These are phyloP conservation scores for Thecocarcelia acutangulata DNA, from an alignment of 2,888 invertebrate genomes.

Conservation along the genomic window DNA sequence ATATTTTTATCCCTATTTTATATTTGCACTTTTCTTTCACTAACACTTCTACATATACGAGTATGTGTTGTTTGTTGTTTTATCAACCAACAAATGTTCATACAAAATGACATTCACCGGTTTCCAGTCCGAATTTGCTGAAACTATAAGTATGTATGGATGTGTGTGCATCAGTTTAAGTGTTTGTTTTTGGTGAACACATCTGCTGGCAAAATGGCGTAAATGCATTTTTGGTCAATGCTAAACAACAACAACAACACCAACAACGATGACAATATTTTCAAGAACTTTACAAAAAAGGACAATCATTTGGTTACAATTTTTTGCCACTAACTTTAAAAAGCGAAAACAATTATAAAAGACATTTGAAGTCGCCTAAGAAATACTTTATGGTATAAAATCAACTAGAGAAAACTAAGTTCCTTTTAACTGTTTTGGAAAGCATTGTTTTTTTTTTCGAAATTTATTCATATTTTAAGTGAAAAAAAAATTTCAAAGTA, in stretches of 20 bases:
- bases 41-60: conserved; percentile 22
- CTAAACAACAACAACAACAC: conserved; percentile 41
- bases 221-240: conserved; percentile 77
- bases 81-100: conserved; percentile 36
- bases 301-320: conserved; percentile 39
- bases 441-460: too few relatives aligned
- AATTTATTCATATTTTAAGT: too few relatives aligned
- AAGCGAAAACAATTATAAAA: conserved; percentile 8
- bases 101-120: conserved; percentile 14
- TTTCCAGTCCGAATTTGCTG: not conserved
- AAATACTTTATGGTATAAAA: not conserved
- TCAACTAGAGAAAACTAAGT: too few relatives aligned
- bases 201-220: conserved; percentile 79
- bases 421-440: too few relatives aligned
- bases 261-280: too few relatives aligned
- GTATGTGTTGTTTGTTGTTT: not conserved
- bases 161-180: not conserved
- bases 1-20: conserved; percentile 3
- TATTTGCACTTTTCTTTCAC: conserved; percentile 34
- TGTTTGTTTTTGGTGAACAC: conserved; percentile 69
- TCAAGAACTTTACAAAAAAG: conserved; percentile 27
- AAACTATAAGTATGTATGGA: not conserved
- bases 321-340: conserved; percentile 16
- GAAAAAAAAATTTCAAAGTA: not conserved
- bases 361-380: not conserved